These are phyloP conservation scores for Creontiades dilutus DNA, from an alignment of 2,888 invertebrate genomes.

Conservation along the genomic window DNA sequence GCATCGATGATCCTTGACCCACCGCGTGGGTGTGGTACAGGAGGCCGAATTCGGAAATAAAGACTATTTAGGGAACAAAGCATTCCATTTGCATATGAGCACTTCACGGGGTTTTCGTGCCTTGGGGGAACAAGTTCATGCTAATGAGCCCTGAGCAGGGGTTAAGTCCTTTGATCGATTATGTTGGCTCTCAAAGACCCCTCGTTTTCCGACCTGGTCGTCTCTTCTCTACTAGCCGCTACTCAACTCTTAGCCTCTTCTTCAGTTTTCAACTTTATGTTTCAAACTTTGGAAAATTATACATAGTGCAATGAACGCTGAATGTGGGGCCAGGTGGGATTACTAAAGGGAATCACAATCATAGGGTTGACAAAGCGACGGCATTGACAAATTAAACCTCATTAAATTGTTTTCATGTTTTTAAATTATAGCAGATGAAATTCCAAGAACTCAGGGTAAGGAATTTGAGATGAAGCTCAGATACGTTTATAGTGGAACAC, in stretches of 20 bases:
- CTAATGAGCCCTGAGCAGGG: slow-evolving; percentile 26
- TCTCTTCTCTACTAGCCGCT: background rate
- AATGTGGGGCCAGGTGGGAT: no score
- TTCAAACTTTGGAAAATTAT: no score
- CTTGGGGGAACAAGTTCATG: slow-evolving; percentile 1
- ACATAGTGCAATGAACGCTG: no score
- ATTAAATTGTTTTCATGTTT: no score
- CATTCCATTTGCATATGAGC: slow-evolving; percentile 15
- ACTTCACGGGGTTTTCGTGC: background rate
- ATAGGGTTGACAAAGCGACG: no score
- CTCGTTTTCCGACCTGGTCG: background rate
- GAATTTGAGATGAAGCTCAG: no score
- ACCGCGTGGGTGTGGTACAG: background rate
- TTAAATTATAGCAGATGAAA: no score
- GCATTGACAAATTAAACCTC: no score
- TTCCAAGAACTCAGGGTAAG: no score
- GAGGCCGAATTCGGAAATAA: background rate
- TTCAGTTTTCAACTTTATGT: background rate
- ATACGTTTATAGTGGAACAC: no score
- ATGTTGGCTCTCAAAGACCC: slow-evolving; percentile 27
- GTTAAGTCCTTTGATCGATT: slow-evolving; percentile 22
- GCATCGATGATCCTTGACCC: background rate
- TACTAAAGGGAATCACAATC: no score
- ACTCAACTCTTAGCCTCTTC: background rate
- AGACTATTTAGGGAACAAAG: background rate